Evolutionary conservation across 1,140 invertebrate genomes (phyloP), one percentile per base, ranked within the genome.

Genomic region (Periplaneta americana): DNA sequence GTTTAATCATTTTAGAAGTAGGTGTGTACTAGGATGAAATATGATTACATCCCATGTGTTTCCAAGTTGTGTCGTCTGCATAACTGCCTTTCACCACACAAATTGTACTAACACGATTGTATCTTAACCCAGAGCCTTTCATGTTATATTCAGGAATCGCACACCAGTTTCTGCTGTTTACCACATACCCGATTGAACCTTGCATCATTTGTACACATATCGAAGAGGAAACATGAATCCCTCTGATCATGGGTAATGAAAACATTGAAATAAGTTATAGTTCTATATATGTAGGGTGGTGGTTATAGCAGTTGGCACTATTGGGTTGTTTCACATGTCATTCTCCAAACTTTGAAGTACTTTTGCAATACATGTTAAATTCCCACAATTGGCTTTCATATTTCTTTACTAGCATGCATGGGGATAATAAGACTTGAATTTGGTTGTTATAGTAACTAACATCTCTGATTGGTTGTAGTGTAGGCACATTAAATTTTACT

Each of bases 181-280:
- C 84, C 85, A 83, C 83, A 82, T 84, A 80, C 83, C 82, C 85
- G 82, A 80, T 75, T 35, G 80, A 80, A 74, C 75, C 80, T 86
- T 85, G 82, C 84, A 83, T 84, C 81, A 84, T 80, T 83, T 83
- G 78, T 82, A 34, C 81, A 81, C 75, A 82, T 79, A 34, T 83
- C 82, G 84, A 85, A 85, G 85, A 87, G 83, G 87, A 86, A 92
- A 86, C 85, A 94, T 94, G 93, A 94, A 94, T 91, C 91, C 92
- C 87, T 93, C 93, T 86, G 93, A 95, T 91, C 93, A 94, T 91
- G 93, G 93, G 93, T 94, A 94, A 93, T 84, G 84, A 35, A 82
- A 74, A 82, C 35, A 74, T 66, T 80, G 48, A 34, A 34, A 81
- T 81, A 74, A 81, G 33, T 28, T 34, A 31, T 81, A 74, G 31